Base-by-base conservation (phyloP, 1,140 invertebrate genomes). In the Bombus waltoni region DNA sequence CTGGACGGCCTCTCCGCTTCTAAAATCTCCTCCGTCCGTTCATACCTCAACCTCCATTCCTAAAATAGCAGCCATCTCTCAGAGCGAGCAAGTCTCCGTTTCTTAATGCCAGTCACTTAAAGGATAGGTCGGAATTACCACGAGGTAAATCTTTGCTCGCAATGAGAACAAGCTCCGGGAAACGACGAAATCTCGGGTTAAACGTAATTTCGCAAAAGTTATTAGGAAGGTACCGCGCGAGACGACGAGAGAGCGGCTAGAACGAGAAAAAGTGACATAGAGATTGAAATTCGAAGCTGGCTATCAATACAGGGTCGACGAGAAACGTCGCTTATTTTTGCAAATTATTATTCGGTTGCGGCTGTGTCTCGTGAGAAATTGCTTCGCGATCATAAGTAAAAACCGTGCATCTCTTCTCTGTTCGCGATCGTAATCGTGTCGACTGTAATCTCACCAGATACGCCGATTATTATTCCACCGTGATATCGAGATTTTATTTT, bases 191-290 rank as follows among this genome's bases (percentile, higher is more conserved):
- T 79, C 77, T 35, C 62, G 62, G 42, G 32, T 53, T 44, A 70
- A 80, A 80, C 78, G 78, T 80, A 80, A 80, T 80, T 80, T 70
- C 65, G 65, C 25, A 3, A 47, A 70, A 68, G 65, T 80, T 80
- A 80, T 80, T 70, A 70, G 44, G 59, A 78, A 78, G 44, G n/a
- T 65, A 78, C n/a, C 38, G 62, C 42, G 62, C 28, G 40, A 22
- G 2, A 22, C 32, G 62, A 65, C 28, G 62, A 13, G 3, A 8
- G 1, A 22, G 15, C 6, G 28, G 25, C 28, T 66, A 25, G 25
- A 8, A 8, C 10, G 22, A 25, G 35, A 22, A 22, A 68, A 22
- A 35, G 35, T 22, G 35, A 68, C 2, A 9, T 11, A 22, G 15
- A 80, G 77, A 80, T 79, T 68, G 77, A 79, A 47, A 68, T 68